A percentile compares a stretch with the other conserved stretches of the same genome.
These are phyloP conservation scores for Mus caroli DNA, from an alignment of 2,797 vertebrate species.

Conservation along the genomic window DNA sequence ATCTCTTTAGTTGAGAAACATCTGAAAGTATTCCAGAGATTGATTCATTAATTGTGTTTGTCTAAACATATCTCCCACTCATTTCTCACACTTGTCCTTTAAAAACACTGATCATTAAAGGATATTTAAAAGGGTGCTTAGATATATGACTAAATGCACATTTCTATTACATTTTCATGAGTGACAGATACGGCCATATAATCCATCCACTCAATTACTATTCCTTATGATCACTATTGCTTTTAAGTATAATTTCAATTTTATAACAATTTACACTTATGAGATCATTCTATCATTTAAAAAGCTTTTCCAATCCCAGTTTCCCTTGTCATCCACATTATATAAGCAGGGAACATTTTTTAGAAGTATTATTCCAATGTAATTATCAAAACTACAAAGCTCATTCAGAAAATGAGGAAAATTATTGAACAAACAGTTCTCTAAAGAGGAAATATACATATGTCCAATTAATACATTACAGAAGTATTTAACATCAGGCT, in stretches of 20 bases:
- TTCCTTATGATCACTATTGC: background rate
- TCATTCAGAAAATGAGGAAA: background rate
- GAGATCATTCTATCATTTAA: background rate
- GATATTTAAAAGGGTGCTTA: background rate
- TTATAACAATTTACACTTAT: constrained; percentile 19
- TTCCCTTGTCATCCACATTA: background rate
- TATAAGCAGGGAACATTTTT: background rate
- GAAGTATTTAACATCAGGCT: background rate
- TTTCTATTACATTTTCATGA: background rate
- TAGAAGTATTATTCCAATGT: background rate
- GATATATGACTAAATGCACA: background rate
- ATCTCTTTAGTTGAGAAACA: background rate
- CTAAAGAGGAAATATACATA: background rate
- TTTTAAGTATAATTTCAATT: background rate
- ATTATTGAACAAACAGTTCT: background rate
- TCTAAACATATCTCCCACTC: constrained; percentile 5
- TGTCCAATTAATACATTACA: background rate
- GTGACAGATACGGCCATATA: background rate
- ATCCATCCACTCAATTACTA: background rate
- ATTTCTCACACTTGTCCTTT: background rate
- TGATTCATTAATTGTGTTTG: background rate
- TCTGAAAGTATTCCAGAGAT: background rate
- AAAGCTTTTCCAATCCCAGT: background rate
- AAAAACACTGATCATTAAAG: background rate
- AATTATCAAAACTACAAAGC: background rate